A percentile compares a stretch with the other conserved stretches of the same genome.
Evolutionary conservation across 64 coral and sea anemone genomes (phyloP).

Genomic region (Porites australiensis): DNA sequence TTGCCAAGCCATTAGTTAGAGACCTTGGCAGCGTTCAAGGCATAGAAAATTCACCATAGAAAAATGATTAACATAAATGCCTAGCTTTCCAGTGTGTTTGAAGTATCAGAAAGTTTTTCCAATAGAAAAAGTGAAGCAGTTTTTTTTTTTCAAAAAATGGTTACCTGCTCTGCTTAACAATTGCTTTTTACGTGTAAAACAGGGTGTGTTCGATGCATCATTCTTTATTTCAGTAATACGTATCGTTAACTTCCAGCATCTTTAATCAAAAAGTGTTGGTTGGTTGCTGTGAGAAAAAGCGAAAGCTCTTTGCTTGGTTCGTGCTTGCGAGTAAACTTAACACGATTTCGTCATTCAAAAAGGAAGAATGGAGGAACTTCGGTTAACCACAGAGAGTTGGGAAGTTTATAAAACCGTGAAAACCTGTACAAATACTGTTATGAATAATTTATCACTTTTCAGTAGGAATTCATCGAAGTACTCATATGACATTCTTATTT

Average conservation of each 20-base stretch:
- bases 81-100: background rate
- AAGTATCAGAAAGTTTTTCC: background rate
- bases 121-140: background rate
- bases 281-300: background rate
- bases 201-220: conserved; percentile 11
- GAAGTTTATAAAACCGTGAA: background rate
- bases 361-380: background rate
- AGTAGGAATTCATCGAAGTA: background rate
- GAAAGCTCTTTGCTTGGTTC: background rate
- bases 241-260: background rate
- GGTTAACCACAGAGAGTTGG: background rate
- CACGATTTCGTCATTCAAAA: conserved; percentile 9
- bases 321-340: background rate
- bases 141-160: conserved; percentile 13
- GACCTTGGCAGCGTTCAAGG: too few relatives aligned
- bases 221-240: conserved; percentile 6
- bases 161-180: conserved; percentile 29
- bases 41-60: too few relatives aligned
- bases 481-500: too few relatives aligned
- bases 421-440: background rate
- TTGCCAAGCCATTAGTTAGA: too few relatives aligned
- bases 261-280: too few relatives aligned
- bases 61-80: background rate
- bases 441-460: background rate
- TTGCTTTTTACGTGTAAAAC: background rate